Evolutionary conservation across 1,140 invertebrate species (phyloP).

Genomic region (Venturia canescens): DNA sequence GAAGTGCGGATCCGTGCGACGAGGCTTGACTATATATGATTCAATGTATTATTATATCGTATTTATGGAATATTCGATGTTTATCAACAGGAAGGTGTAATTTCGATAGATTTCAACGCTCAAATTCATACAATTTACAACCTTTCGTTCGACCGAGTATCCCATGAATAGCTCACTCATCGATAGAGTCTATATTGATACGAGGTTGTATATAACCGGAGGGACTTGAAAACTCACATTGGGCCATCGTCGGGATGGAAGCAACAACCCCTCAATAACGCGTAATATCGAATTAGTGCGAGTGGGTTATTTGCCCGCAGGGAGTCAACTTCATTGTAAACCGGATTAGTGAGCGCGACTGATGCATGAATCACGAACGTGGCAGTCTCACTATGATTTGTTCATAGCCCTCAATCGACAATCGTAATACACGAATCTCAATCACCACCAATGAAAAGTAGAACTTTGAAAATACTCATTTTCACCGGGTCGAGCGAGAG

Average conservation of each 20-base stretch:
- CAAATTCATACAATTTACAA: too few species aligned
- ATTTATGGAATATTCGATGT: background rate
- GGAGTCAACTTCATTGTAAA: background rate
- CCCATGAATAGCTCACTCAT: background rate
- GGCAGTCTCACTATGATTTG: too few species aligned
- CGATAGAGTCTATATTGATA: background rate
- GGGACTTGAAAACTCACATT: background rate
- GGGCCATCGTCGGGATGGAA: background rate
- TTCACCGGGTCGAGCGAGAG: too few species aligned
- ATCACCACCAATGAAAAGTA: background rate
- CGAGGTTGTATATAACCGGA: background rate
- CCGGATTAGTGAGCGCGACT: too few species aligned
- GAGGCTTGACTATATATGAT: background rate
- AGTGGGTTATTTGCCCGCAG: slow-evolving; percentile 18
- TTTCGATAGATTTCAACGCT: too few species aligned
- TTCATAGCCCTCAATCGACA: too few species aligned
- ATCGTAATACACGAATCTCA: too few species aligned
- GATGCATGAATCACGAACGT: too few species aligned
- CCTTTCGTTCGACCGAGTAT: background rate
- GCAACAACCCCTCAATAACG: slow-evolving; percentile 49
- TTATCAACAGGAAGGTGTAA: background rate
- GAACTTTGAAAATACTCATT: background rate
- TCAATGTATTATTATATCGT: background rate
- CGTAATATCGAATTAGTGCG: slow-evolving; percentile 55
- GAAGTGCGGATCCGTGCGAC: background rate